These are phyloP conservation scores for Arothron firmamentum DNA, from an alignment of 2,113 vertebrate genomes.

Conservation along the genomic window DNA sequence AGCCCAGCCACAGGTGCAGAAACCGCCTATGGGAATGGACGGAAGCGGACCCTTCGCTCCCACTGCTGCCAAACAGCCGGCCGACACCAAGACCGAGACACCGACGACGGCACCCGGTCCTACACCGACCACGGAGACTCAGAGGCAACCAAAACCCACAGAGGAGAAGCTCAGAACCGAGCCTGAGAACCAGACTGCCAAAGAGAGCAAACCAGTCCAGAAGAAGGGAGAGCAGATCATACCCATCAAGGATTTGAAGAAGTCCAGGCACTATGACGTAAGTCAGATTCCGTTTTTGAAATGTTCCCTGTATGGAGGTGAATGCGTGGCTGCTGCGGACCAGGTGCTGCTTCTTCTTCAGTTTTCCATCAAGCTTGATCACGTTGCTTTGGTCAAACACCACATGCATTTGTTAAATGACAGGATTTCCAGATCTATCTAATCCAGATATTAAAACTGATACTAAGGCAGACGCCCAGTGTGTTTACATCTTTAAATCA, in stretches of 20 bases:
- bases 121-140: conserved; percentile 38
- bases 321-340: not conserved
- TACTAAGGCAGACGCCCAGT: too few species aligned
- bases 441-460: too few species aligned
- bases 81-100: conserved; percentile 65
- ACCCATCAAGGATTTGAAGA: conserved; percentile 73
- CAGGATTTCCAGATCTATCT: not conserved
- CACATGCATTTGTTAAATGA: not conserved
- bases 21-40: conserved; percentile 49
- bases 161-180: conserved; percentile 58
- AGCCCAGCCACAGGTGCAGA: conserved; percentile 54
- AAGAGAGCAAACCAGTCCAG: conserved; percentile 61
- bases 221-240: conserved; percentile 73
- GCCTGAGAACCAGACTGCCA: conserved; percentile 48
- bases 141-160: conserved; percentile 49
- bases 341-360: conserved; percentile 18
- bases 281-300: conserved; percentile 48
- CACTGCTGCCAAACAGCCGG: conserved; percentile 65
- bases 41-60: conserved; percentile 51
- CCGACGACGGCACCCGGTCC: conserved; percentile 27
- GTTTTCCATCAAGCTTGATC: conserved; percentile 10
- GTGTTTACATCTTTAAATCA: too few species aligned
- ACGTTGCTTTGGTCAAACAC: conserved; percentile 1
- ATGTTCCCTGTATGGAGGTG: conserved; percentile 22
- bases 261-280: conserved; percentile 85